Base-by-base conservation (phyloP, 2,797 vertebrate species). In the Hippopotamyrus pictus region DNA sequence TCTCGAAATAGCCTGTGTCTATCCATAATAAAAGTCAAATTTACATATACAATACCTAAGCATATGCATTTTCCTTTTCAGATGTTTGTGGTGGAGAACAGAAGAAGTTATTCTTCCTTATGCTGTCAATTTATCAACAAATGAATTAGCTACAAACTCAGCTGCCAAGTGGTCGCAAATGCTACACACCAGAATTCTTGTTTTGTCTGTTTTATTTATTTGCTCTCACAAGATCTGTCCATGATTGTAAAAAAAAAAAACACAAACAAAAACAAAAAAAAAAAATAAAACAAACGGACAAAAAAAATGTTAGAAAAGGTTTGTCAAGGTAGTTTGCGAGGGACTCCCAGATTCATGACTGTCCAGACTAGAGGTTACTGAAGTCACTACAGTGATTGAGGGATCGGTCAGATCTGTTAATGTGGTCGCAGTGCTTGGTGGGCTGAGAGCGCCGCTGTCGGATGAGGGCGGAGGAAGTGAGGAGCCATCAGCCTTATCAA, bases 351-450 rank as follows among this genome's bases (percentile, higher is more conserved):
- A 96, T 96, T 99, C 98, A 96, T 97, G 98, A 97, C 97, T 98
- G 98, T 99, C 98, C 98, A 98, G 95, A 97, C 97, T 98, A 97
- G 98, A 97, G 97, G 98, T 98, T 96, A 98, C 98, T 94, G 98
- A 97, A 93, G 98, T 97, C 97, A 98, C 98, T 96, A 99, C 98
- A 96, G 98, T 97, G 97, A 99, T 96, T 95, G 98, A 97, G 97
- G 98, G 98, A 96, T 98, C 98, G 97, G 98, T 98, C 97, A 99
- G 98, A 97, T 99, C 98, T 97, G 98, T 97, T 97, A 99, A 97
- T 96, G 98, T 98, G 97, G 98, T 97, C 94, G 98, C 96, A 94
- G 98, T 97, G 98, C 98, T 97, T 94, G 98, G 97, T 95, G 98
- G 98, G 96, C 96, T 97, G 96, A 98, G 96, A 93, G 98, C 97